phyloP scores from a whole-genome alignment of 1,140 invertebrate species.

The Megalopta genalis region DNA sequence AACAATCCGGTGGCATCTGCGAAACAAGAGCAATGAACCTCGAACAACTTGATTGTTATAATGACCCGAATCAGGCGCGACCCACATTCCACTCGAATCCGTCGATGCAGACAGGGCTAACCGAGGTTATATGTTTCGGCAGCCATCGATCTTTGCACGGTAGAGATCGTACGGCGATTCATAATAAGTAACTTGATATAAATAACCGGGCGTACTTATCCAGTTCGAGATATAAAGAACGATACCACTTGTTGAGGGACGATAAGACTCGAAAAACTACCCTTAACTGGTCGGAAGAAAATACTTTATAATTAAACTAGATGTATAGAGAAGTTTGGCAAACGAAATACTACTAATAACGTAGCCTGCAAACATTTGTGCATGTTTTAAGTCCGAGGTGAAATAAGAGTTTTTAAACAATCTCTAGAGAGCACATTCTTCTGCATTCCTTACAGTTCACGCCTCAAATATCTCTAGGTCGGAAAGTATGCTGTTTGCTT shows the following conservation, averaged over 20 bases:
- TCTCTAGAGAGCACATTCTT: too few species aligned
- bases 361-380: too few species aligned
- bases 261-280: not conserved
- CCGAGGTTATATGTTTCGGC: not conserved
- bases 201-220: not conserved
- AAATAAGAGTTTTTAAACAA: too few species aligned
- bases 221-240: not conserved
- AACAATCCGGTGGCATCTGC: not conserved
- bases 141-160: not conserved
- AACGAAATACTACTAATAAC: too few species aligned
- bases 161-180: not conserved
- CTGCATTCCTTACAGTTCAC: too few species aligned
- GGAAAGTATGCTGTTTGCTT: too few species aligned
- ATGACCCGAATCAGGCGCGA: constrained; percentile 41
- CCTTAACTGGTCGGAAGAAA: not conserved
- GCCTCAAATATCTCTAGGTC: too few species aligned
- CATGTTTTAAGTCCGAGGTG: too few species aligned
- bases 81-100: constrained; percentile 23
- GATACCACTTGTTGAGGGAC: not conserved
- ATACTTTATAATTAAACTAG: not conserved
- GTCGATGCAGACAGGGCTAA: not conserved
- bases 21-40: constrained; percentile 32
- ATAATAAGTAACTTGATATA: not conserved
- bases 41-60: constrained; percentile 33
- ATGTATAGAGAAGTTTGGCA: too few species aligned